Evolutionary conservation across 2,113 vertebrate species (phyloP), one percentile per base, ranked within the genome.

Genomic region (Fulmarus glacialis): DNA sequence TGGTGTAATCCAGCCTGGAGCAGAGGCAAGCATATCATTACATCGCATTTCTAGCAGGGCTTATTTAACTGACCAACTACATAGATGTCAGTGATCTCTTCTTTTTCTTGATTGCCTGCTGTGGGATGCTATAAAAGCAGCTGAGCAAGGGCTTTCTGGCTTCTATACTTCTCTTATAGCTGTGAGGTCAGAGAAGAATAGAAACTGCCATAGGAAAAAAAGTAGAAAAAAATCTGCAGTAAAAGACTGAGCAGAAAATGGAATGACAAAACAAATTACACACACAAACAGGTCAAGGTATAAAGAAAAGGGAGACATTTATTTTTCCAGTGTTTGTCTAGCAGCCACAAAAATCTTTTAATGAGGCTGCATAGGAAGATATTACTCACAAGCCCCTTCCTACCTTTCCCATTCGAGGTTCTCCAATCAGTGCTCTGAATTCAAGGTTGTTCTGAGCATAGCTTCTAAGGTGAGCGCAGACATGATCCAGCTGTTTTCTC

Each of bases 401-500:
- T 98, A 99, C 99, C 98, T 98, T 99, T 96, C 99, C 99, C 98
- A 99, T 99, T 29, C 98, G 98, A 79, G 99, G 99, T 62, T 99
- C 99, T 95, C 99, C 99, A 83, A 99, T 97, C 95, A 99, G 97
- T 15, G 98, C 95, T 87, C 99, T 98, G 98, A 99, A 99, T 92
- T 99, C 98, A 74, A 97, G 87, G 74, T 99, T 98, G 97, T 99
- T 99, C 96, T 99, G 99, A 48, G 99, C 95, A 23, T 99, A 99
- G 94, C 99, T 99, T 77, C 99, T 98, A 78, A 99, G 97, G 93
- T 99, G 99, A 68, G 99, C 98, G 18, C 99, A 99, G 42, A 99
- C 91, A 6, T 99, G 99, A 97, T 99, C 99, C 97, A 99, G 30
- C 94, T 99, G 99, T 95, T 98, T 99, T 95, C 99, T 99, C 99